These are phyloP conservation scores for Gallinago jamesoni DNA, from an alignment of 2,113 vertebrate genomes.

Conservation along the genomic window DNA sequence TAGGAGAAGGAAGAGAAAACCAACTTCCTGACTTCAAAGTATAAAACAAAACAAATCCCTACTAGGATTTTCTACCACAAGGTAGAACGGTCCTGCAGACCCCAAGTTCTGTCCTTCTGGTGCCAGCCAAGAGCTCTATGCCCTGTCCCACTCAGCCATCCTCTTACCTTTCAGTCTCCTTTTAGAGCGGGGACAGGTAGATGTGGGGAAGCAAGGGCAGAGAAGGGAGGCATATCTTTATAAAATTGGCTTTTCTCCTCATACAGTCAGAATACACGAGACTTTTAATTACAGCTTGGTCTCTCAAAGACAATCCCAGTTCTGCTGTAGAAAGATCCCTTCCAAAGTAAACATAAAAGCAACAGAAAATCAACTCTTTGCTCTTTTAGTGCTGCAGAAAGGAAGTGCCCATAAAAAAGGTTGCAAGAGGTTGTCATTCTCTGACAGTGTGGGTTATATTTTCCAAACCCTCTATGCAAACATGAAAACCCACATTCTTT, in stretches of 20 bases:
- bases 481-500: neutral
- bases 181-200: neutral
- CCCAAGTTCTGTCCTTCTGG: neutral
- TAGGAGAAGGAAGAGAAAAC: neutral
- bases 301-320: neutral
- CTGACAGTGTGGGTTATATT: rapidly evolving
- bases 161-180: neutral
- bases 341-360: neutral
- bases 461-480: neutral
- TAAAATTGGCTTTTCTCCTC: neutral
- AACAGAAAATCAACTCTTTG: neutral
- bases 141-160: neutral
- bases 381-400: neutral
- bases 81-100: neutral
- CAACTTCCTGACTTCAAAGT: neutral
- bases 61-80: neutral
- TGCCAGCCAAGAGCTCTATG: neutral
- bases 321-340: neutral
- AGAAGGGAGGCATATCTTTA: neutral
- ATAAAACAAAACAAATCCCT: neutral
- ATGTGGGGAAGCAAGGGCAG: neutral
- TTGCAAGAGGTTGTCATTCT: neutral
- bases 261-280: neutral
- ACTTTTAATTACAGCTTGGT: neutral
- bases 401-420: neutral